Percentiles rank a stretch among this genome's conserved stretches.
phyloP scores from a whole-genome alignment of 2,888 invertebrate genomes.

The Sphaerophoria taeniata region DNA sequence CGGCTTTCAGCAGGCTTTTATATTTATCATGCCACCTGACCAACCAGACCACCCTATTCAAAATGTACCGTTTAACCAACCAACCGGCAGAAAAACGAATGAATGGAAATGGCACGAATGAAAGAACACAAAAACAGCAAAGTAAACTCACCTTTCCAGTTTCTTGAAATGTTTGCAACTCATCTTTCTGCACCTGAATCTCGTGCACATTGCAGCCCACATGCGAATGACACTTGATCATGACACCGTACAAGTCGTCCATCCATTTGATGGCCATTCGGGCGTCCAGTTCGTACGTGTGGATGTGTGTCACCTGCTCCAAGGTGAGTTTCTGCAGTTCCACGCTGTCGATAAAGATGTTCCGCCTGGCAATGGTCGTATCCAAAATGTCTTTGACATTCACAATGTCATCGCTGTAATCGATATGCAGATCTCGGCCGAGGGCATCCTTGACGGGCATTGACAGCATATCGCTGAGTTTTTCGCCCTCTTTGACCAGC shows the following conservation, averaged over 20 bases:
- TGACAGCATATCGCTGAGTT: slow-evolving; percentile 89
- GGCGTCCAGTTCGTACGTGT: slow-evolving; percentile 90
- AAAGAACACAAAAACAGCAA: background rate
- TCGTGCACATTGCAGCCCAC: slow-evolving; percentile 89
- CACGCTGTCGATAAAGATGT: slow-evolving; percentile 89
- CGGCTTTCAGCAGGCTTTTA: slow-evolving; percentile 26
- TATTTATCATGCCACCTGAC: slow-evolving; percentile 62
- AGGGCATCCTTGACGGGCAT: slow-evolving; percentile 91
- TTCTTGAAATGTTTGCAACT: slow-evolving; percentile 89
- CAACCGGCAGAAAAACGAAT: slow-evolving; percentile 4
- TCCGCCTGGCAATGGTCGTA: slow-evolving; percentile 87
- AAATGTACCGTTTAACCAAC: slow-evolving; percentile 63
- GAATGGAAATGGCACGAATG: background rate
- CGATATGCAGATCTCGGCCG: slow-evolving; percentile 87
- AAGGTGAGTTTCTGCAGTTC: slow-evolving; percentile 90
- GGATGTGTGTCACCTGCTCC: slow-evolving; percentile 90
- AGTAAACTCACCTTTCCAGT: slow-evolving; percentile 87
- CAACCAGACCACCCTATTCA: slow-evolving; percentile 58
- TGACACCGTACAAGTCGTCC: slow-evolving; percentile 88
- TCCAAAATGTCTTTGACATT: slow-evolving; percentile 89
- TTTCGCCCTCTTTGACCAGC: slow-evolving; percentile 89
- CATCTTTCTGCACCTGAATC: slow-evolving; percentile 89
- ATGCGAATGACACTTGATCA: slow-evolving; percentile 87
- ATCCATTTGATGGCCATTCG: slow-evolving; percentile 91
- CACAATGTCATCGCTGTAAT: slow-evolving; percentile 89